Percentiles rank a stretch among this genome's conserved stretches.
Conservation (phyloP, 2,888 invertebrate genomes). For the Apocheima hispidaria region DNA sequence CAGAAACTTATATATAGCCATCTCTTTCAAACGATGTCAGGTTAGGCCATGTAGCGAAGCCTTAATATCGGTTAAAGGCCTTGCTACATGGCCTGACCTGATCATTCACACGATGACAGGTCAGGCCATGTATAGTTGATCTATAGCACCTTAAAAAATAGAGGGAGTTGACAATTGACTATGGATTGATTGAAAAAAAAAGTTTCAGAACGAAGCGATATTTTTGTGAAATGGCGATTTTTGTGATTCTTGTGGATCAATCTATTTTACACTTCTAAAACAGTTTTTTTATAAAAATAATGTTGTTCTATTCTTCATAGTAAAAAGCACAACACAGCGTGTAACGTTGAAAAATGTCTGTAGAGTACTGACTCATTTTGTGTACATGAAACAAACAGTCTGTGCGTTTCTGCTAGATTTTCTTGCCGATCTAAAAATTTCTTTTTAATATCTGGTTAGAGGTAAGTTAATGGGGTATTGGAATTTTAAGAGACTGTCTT, state of each 20-base stretch:
- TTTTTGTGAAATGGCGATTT: constrained; percentile 81
- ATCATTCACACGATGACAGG: too few relatives aligned
- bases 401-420: constrained; percentile 42
- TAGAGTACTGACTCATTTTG: constrained; percentile 27
- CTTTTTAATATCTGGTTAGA: constrained; percentile 21
- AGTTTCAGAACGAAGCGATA: constrained; percentile 39
- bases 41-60: too few relatives aligned
- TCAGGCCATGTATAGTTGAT: too few relatives aligned
- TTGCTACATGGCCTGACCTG: too few relatives aligned
- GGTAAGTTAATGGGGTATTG: constrained; percentile 27
- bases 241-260: constrained; percentile 72
- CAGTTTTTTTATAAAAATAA: constrained; percentile 42
- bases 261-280: constrained; percentile 54
- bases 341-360: constrained; percentile 32
- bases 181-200: background rate
- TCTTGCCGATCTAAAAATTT: constrained; percentile 32
- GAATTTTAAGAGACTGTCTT: background rate
- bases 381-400: constrained; percentile 34
- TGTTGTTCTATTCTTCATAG: constrained; percentile 41
- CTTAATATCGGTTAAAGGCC: too few relatives aligned
- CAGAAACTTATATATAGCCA: too few relatives aligned
- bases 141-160: too few relatives aligned
- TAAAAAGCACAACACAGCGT: constrained; percentile 18
- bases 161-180: background rate
- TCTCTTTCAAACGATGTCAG: too few relatives aligned